These are phyloP conservation scores for Microtus montanus DNA, from an alignment of 2,113 vertebrate species.

Conservation along the genomic window DNA sequence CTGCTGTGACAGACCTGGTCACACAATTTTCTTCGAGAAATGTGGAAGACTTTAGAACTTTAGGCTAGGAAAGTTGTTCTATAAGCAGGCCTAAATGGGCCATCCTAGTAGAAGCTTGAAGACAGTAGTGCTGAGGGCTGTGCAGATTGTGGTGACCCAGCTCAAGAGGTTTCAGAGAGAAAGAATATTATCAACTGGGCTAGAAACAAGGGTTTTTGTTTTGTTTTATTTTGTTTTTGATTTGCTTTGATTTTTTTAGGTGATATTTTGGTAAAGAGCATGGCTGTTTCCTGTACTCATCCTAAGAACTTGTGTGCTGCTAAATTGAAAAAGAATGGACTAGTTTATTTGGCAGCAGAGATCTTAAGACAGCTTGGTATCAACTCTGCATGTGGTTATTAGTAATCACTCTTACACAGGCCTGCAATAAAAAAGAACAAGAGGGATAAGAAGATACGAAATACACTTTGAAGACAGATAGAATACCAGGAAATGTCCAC, in stretches of 20 bases:
- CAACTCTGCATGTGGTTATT: background rate
- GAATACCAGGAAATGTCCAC: background rate
- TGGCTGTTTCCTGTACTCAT: background rate
- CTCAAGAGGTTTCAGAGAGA: background rate
- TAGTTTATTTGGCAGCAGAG: background rate
- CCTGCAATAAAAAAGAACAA: background rate
- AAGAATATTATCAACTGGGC: background rate
- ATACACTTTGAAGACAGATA: background rate
- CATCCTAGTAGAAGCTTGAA: background rate
- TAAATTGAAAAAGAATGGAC: background rate
- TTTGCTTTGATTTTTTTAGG: background rate
- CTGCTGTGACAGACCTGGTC: background rate
- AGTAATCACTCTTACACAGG: background rate
- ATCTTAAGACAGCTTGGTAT: background rate
- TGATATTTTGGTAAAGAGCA: background rate
- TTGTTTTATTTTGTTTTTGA: background rate
- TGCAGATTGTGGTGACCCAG: background rate
- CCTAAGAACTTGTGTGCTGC: background rate
- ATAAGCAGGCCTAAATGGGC: background rate
- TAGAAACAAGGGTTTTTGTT: background rate
- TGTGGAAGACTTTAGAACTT: background rate
- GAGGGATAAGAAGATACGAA: background rate
- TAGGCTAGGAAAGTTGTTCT: background rate
- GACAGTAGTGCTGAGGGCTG: background rate
- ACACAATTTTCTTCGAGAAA: background rate